Percentiles rank a stretch among this genome's conserved stretches.
Evolutionary conservation across 2,113 vertebrate genomes (phyloP).

Genomic region (Cricetomys ansorgei): DNA sequence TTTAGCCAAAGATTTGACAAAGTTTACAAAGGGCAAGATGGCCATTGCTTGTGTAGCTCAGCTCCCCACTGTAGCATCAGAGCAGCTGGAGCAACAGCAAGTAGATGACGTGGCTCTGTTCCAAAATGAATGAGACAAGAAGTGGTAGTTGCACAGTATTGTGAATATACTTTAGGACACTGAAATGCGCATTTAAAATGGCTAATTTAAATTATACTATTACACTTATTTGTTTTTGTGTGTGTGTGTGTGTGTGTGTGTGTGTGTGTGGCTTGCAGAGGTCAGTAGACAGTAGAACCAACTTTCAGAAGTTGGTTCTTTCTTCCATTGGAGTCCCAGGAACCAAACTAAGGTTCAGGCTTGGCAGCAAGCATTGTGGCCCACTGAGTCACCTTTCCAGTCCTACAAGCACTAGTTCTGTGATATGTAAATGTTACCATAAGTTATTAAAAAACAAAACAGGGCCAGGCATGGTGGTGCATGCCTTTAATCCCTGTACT

Average conservation of each 20-base stretch:
- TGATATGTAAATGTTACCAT: slow-evolving; percentile 22
- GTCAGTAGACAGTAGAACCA: background rate
- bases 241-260: background rate
- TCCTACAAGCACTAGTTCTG: background rate
- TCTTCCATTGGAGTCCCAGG: background rate
- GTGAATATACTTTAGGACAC: background rate
- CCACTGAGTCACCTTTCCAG: background rate
- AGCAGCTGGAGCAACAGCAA: background rate
- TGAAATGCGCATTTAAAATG: slow-evolving; percentile 2
- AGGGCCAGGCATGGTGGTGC: background rate
- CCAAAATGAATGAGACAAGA: slow-evolving; percentile 28
- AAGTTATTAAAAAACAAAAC: background rate
- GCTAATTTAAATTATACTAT: background rate
- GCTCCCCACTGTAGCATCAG: background rate
- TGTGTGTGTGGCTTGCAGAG: background rate
- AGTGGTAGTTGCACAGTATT: background rate
- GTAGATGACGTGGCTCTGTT: background rate
- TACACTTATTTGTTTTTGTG: background rate
- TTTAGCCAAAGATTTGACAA: background rate
- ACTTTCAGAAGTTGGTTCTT: background rate
- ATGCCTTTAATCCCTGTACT: background rate
- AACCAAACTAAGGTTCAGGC: background rate
- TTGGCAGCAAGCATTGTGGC: background rate
- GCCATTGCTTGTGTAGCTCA: background rate
- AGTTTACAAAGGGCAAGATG: background rate